Evolutionary conservation across 53 echinoderm and acorn worm species (phyloP).

Genomic region (Crossaster papposus): DNA sequence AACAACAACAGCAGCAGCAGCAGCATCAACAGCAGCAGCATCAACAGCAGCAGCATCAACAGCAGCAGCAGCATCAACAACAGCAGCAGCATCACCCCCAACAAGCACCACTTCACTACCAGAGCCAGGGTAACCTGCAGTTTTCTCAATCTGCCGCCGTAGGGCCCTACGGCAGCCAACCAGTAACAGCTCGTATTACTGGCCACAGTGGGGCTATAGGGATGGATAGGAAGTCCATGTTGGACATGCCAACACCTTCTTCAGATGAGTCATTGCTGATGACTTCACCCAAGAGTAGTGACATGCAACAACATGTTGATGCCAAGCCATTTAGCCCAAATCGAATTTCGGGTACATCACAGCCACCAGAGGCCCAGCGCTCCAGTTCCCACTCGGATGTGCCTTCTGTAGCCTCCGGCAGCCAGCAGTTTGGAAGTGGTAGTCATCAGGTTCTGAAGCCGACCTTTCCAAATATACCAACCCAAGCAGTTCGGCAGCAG

Average conservation of each 20-base stretch:
- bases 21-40: constrained; percentile 13
- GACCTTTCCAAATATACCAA: constrained; percentile 36
- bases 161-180: constrained; percentile 26
- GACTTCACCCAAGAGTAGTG: constrained; percentile 64
- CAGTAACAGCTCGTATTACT: constrained; percentile 24
- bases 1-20: constrained; percentile 39
- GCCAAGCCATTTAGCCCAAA: constrained; percentile 96
- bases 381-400: constrained; percentile 34
- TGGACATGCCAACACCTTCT: constrained; percentile 30
- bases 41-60: constrained; percentile 21
- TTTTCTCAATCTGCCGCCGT: constrained; percentile 36
- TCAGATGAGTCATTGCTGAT: constrained; percentile 12
- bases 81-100: constrained; percentile 42
- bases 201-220: constrained; percentile 8
- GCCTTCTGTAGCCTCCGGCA: constrained; percentile 20
- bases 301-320: constrained; percentile 94
- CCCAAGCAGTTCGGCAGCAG: constrained; percentile 25
- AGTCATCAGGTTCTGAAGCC: constrained; percentile 26
- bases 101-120: constrained; percentile 44
- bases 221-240: constrained; percentile 51
- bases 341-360: constrained; percentile 33
- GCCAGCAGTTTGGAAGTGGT: constrained; percentile 24
- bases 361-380: constrained; percentile 41
- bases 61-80: constrained; percentile 28
- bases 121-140: constrained; percentile 49